Evolutionary conservation across 2,888 invertebrate genomes (phyloP).

Genomic region (Conus canariensis): DNA sequence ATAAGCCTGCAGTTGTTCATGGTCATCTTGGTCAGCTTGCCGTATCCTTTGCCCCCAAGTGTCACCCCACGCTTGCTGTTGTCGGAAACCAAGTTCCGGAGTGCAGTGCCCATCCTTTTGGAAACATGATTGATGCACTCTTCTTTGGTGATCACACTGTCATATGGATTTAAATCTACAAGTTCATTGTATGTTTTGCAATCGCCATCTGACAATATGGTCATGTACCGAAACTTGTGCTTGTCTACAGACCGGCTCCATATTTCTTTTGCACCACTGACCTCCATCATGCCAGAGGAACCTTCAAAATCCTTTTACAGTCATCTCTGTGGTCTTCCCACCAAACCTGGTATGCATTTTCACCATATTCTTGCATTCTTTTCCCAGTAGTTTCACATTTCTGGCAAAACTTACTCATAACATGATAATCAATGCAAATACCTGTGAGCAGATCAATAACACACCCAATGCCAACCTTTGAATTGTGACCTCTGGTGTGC

Average conservation of each 20-base stretch:
- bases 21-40: not conserved
- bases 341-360: not conserved
- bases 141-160: not conserved
- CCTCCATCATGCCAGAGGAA: conserved; percentile 4
- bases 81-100: not conserved
- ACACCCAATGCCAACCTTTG: conserved; percentile 12
- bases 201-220: not conserved
- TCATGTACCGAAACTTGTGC: not conserved
- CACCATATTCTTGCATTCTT: not conserved
- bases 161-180: not conserved
- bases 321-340: not conserved
- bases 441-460: conserved; percentile 14
- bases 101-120: not conserved
- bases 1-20: not conserved
- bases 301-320: conserved; percentile 15
- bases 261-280: not conserved
- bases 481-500: conserved; percentile 36
- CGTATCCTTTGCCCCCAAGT: not conserved
- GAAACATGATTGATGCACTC: conserved; percentile 11
- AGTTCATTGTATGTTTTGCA: conserved; percentile 16
- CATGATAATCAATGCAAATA: conserved; percentile 1
- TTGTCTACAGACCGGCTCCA: not conserved
- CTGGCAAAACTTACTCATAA: conserved; percentile 8
- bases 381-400: conserved; percentile 8
- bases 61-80: conserved; percentile 13